Evolutionary conservation across 37 sponge, comb jelly and placozoan species (phyloP).

Genomic region (Aphrocallistes beatrix): DNA sequence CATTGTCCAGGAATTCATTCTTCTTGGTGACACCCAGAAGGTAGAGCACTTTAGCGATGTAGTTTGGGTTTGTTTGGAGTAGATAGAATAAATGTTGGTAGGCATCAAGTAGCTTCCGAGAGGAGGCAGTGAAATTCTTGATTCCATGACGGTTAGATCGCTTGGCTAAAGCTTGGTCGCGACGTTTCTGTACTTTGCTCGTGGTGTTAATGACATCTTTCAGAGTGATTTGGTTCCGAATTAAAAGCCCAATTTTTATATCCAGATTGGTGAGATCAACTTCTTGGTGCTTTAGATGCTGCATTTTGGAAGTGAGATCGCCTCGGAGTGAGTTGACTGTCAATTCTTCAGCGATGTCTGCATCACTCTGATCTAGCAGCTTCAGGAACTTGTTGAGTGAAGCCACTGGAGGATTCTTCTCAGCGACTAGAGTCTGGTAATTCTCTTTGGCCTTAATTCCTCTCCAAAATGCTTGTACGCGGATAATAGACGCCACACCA

Average conservation of each 20-base stretch:
- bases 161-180: background rate
- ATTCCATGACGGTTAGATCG: background rate
- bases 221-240: slow-evolving; percentile 40
- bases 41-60: background rate
- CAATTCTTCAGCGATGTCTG: slow-evolving; percentile 36
- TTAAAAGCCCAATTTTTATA: slow-evolving; percentile 48
- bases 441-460: slow-evolving; percentile 75
- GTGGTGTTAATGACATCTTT: background rate
- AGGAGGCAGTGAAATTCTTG: background rate
- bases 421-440: slow-evolving; percentile 50
- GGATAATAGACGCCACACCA: slow-evolving; percentile 47
- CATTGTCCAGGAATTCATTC: background rate
- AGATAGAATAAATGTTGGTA: slow-evolving; percentile 1
- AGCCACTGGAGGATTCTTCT: slow-evolving; percentile 49
- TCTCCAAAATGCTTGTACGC: slow-evolving; percentile 73
- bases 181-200: background rate
- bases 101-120: background rate
- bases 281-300: slow-evolving; percentile 37
- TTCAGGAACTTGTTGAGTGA: slow-evolving; percentile 69
- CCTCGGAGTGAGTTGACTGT: slow-evolving; percentile 32
- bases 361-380: slow-evolving; percentile 34
- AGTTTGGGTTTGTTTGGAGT: slow-evolving; percentile 18
- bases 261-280: slow-evolving; percentile 39
- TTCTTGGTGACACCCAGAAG: slow-evolving; percentile 20
- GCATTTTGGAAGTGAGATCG: slow-evolving; percentile 41